Percentiles rank a stretch among this genome's conserved stretches.
Evolutionary conservation across 2,888 invertebrate species (phyloP).

Genomic region (Drymonia ruficornis): DNA sequence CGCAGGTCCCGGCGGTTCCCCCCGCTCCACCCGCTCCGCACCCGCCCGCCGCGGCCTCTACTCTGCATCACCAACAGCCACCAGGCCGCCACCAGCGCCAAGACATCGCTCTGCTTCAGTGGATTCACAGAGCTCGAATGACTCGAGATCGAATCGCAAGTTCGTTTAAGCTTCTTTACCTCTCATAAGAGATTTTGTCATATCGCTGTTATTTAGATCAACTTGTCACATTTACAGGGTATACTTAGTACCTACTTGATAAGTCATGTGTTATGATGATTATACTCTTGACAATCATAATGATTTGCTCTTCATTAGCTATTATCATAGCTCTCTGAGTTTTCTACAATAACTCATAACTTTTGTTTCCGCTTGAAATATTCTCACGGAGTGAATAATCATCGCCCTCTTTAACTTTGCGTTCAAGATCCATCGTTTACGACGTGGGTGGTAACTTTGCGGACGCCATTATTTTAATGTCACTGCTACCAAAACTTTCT

Average conservation of each 20-base stretch:
- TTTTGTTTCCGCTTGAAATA: constrained; percentile 30
- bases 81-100: constrained; percentile 92
- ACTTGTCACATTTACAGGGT: too few relatives aligned
- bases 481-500: constrained; percentile 24
- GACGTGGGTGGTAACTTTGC: constrained; percentile 24
- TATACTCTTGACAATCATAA: too few relatives aligned
- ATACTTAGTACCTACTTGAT: too few relatives aligned
- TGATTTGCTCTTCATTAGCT: background rate
- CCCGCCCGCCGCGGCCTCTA: constrained; percentile 90
- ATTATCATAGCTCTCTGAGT: constrained; percentile 1
- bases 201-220: too few relatives aligned
- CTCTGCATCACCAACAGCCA: constrained; percentile 89
- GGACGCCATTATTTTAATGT: constrained; percentile 23
- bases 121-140: constrained; percentile 95
- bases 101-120: constrained; percentile 90
- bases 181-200: background rate
- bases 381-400: constrained; percentile 35
- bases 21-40: constrained; percentile 93
- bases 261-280: too few relatives aligned
- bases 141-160: constrained; percentile 91
- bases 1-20: constrained; percentile 84
- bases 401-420: constrained; percentile 26
- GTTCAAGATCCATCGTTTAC: constrained; percentile 33
- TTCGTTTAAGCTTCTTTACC: constrained; percentile 51
- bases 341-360: background rate